These are phyloP conservation scores for Athene cunicularia DNA, from an alignment of 2,113 vertebrate species.

Conservation along the genomic window DNA sequence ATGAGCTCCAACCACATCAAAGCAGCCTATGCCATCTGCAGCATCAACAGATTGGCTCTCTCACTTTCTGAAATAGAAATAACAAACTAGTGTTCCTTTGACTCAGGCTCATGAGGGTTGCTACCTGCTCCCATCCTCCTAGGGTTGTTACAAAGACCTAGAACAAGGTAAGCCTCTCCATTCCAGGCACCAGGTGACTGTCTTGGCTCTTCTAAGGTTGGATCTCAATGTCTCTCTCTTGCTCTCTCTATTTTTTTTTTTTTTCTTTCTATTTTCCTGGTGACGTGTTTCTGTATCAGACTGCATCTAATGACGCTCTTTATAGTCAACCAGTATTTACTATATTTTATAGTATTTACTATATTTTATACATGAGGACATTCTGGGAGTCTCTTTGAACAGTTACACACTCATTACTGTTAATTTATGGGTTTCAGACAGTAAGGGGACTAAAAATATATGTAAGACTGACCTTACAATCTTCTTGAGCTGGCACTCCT, in stretches of 20 bases:
- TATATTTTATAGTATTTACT: not conserved
- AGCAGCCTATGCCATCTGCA: not conserved
- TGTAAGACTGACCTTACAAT: not conserved
- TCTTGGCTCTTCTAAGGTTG: not conserved
- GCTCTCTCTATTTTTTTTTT: too few species aligned
- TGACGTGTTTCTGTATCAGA: not conserved
- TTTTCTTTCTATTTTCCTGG: too few species aligned
- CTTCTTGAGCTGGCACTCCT: not conserved
- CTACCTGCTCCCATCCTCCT: not conserved
- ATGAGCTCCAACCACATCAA: not conserved
- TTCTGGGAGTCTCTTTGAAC: not conserved
- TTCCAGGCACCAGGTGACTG: not conserved
- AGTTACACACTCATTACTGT: not conserved
- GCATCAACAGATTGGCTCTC: not conserved
- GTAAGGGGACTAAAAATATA: not conserved
- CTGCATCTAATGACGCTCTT: not conserved
- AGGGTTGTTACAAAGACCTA: not conserved
- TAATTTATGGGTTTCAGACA: not conserved
- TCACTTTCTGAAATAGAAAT: not conserved
- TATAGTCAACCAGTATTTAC: not conserved
- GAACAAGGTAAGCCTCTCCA: not conserved
- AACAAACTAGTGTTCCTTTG: not conserved
- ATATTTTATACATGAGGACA: not conserved
- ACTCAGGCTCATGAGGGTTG: not conserved
- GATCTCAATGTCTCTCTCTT: not conserved